Evolutionary conservation across 2,888 invertebrate species (phyloP), one percentile per base, ranked within the genome.

Genomic region (Dermolepida albohirtum): DNA sequence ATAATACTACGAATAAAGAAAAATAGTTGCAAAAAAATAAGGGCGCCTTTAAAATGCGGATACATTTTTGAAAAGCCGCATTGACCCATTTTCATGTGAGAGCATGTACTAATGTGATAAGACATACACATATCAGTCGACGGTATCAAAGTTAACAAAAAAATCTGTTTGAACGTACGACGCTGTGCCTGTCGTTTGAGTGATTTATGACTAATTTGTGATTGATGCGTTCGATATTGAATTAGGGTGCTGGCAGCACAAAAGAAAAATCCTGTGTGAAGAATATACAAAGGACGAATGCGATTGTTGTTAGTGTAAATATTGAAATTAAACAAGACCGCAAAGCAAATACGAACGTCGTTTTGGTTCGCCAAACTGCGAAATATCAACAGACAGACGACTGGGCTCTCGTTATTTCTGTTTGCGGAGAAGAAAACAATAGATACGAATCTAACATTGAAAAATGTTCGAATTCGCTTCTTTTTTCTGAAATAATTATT

Each of bases 121-220:
- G 57, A 44, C 34, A 10, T 34, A 34, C 27, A 43, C 43, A 1
- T 49, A 57, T n/a, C 44, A 22, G 22, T 12, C 22, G 16, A 47
- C 11, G 12, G n/a, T 10, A 47, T 10, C 8, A 27, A 5, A 17
- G 47, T 16, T 62, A 47, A 47, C 44, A 49, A 62, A 62, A 57
- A 62, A 59, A 57, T 39, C 34, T 34, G 47, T 47, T 62, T 62
- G 47, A 47, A 39, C 47, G 34, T 62, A 62, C 59, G 47, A 47
- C 47, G 47, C 47, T 47, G 47, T 34, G 34, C 14, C 47, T 47
- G 47, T 34, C 59, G 11, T 34, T 34, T 29, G 59, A 34, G 59
- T 62, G 59, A 62, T 62, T 62, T 62, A 62, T 62, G 59, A 62
- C 59, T 62, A 62, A 62, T 62, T 62, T 62, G 59, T 62, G 59